Conservation (phyloP, 1,140 invertebrate species). For the Panulirus ornatus region DNA sequence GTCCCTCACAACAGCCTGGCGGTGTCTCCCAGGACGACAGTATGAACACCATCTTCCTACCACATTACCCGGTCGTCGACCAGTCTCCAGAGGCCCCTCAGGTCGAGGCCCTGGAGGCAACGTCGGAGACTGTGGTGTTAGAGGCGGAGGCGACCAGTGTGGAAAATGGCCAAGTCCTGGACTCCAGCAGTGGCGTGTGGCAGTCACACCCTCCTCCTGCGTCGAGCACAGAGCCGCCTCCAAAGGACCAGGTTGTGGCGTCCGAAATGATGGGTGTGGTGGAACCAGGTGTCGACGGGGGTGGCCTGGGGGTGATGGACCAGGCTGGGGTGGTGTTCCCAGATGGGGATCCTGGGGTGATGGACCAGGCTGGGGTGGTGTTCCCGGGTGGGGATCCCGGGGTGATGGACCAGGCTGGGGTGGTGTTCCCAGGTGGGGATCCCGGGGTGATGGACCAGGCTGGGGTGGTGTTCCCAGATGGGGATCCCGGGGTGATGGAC, state of each 20-base stretch:
- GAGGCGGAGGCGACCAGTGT: background rate
- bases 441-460: no score
- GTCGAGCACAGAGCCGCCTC: background rate
- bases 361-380: background rate
- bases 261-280: background rate
- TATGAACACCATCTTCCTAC: conserved; percentile 24
- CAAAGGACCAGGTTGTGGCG: background rate
- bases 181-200: no score
- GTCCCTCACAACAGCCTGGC: no score
- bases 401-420: no score
- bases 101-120: conserved; percentile 9
- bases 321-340: no score
- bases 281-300: background rate
- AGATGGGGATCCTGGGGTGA: background rate
- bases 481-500: no score
- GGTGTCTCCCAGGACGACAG: no score
- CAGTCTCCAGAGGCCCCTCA: background rate
- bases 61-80: background rate
- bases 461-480: no score
- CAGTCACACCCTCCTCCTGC: no score
- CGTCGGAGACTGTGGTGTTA: background rate
- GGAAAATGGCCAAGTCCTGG: background rate
- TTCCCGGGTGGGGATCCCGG: no score
- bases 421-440: no score
- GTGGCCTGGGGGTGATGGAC: background rate